A percentile compares a stretch with the other conserved stretches of the same genome.
These are phyloP conservation scores for Acheta domesticus DNA, from an alignment of 2,888 invertebrate genomes.

Conservation along the genomic window DNA sequence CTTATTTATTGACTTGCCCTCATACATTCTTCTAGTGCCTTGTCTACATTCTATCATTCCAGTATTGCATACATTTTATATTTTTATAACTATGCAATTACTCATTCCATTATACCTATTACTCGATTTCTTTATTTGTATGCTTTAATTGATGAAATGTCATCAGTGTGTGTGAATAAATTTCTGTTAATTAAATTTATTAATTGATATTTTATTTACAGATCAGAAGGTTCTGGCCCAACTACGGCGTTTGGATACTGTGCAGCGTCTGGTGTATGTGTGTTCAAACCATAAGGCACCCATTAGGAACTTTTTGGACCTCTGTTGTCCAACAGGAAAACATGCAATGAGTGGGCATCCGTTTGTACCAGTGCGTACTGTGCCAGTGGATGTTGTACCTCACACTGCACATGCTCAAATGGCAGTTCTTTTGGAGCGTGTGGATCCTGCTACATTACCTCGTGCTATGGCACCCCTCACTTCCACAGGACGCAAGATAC, in stretches of 20 bases:
- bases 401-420: constrained; percentile 59
- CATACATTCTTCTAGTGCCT: too few relatives aligned
- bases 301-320: constrained; percentile 51
- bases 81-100: background rate
- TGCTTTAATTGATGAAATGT: background rate
- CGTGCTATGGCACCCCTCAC: constrained; percentile 38
- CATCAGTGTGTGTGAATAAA: too few relatives aligned
- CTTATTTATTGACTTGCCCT: too few relatives aligned
- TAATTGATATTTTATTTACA: constrained; percentile 34
- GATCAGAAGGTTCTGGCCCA: constrained; percentile 47
- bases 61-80: background rate
- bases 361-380: constrained; percentile 52
- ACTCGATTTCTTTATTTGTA: background rate
- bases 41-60: too few relatives aligned
- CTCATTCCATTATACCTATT: background rate
- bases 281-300: constrained; percentile 56
- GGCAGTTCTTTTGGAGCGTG: constrained; percentile 51
- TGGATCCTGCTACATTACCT: constrained; percentile 39
- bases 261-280: constrained; percentile 55
- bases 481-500: constrained; percentile 27
- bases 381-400: constrained; percentile 62
- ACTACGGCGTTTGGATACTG: constrained; percentile 48
- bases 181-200: background rate
- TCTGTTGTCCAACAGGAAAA: constrained; percentile 46
- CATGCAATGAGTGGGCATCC: constrained; percentile 51